These are phyloP conservation scores for Drosophila ezoana DNA, from an alignment of 2,888 invertebrate genomes.

Conservation along the genomic window DNA sequence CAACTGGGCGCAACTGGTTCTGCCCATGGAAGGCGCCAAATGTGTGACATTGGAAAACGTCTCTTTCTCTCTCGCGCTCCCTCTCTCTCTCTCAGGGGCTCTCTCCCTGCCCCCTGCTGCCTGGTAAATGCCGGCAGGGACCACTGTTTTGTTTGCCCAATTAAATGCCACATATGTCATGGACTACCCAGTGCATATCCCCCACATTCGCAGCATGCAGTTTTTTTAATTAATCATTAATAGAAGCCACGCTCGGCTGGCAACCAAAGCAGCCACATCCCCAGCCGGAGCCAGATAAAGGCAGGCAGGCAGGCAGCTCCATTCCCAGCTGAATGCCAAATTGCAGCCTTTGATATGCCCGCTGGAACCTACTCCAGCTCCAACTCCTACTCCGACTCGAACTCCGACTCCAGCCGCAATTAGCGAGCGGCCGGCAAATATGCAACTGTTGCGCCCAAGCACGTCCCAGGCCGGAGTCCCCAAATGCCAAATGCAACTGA, in stretches of 20 bases:
- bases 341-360: constrained; percentile 64
- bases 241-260: constrained; percentile 66
- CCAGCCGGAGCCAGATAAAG: constrained; percentile 28
- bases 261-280: constrained; percentile 43
- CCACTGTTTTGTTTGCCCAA: constrained; percentile 72
- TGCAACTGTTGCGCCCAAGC: constrained; percentile 51
- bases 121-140: constrained; percentile 41
- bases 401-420: constrained; percentile 43
- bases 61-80: background rate
- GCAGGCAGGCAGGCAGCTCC: constrained; percentile 15
- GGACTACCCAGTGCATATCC: constrained; percentile 26
- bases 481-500: constrained; percentile 25
- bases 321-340: constrained; percentile 57
- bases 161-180: constrained; percentile 78
- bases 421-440: constrained; percentile 42
- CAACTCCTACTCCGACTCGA: background rate
- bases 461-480: constrained; percentile 12
- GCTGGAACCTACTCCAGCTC: constrained; percentile 18
- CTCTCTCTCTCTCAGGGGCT: background rate
- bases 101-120: background rate
- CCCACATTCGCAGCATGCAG: constrained; percentile 45
- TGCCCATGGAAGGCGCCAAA: constrained; percentile 61
- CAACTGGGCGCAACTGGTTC: constrained; percentile 68
- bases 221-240: constrained; percentile 79
- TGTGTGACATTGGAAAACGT: constrained; percentile 16